Evolutionary conservation across 2,113 vertebrate genomes (phyloP).

Genomic region (Emydura subglobosa): DNA sequence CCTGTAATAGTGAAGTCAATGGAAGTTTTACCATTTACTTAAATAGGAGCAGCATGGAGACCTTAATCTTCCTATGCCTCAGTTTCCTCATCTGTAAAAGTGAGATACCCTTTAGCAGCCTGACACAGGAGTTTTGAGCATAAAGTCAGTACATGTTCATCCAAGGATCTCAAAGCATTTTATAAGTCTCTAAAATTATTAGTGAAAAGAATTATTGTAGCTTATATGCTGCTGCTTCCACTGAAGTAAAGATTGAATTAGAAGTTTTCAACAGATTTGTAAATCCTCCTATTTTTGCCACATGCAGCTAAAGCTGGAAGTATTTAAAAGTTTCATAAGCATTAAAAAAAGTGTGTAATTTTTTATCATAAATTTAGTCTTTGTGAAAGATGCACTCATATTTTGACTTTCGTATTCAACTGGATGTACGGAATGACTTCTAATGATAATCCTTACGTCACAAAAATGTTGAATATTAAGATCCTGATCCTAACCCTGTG

Average conservation of each 20-base stretch:
- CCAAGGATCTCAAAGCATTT: too few species aligned
- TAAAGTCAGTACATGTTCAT: too few species aligned
- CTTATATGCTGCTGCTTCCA: background rate
- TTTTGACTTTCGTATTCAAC: background rate
- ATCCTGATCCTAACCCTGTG: background rate
- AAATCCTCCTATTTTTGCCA: background rate
- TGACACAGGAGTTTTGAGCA: background rate
- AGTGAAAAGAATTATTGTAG: background rate
- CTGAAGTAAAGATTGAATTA: background rate
- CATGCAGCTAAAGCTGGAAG: background rate
- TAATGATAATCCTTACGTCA: background rate
- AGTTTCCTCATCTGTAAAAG: background rate
- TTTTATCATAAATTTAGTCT: background rate
- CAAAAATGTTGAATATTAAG: background rate
- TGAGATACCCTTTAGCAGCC: background rate
- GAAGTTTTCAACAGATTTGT: background rate
- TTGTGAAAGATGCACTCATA: background rate
- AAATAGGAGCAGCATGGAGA: background rate
- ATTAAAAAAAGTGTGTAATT: background rate
- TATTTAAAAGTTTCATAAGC: background rate
- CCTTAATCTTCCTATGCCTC: background rate
- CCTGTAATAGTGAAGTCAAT: background rate
- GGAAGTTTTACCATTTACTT: background rate
- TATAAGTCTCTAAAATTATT: background rate
- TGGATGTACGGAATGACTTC: background rate